Base-by-base conservation (phyloP, 1,140 invertebrate genomes). In the Brachionus koreanus region DNA sequence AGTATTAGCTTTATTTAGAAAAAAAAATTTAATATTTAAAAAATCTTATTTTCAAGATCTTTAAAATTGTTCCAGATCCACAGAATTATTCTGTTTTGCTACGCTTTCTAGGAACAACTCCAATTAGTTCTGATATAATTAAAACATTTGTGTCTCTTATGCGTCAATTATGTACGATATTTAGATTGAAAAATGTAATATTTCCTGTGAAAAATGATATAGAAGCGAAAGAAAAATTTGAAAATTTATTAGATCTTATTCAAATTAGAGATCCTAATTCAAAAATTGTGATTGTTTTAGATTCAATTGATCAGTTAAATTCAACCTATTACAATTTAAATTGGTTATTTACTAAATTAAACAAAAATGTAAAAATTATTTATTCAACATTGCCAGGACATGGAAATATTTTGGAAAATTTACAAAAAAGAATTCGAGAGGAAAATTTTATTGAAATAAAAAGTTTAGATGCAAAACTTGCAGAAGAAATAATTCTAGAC, bases 341-440 rank as follows among this genome's bases (percentile, higher is more conserved):
- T n/a, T 88, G 87, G 87, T 52, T 88, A 39, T 87, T 87, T 10
- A 82, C 83, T 5, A 76, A 83, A 23, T 77, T 87, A 29, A 85
- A 87, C 6, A n/a, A 33, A 3, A 86, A 88, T 83, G 86, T 87
- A 7, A 86, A 86, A 83, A 79, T 86, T 16, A 84, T 88, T 37
- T 83, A 86, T 25, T 85, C 87, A n/a, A 84, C 85, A 5, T 79
- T 84, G 23, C 83, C 85, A n/a, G 81, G 83, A 25, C 83, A 85
- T 23, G 16, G 19, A 19, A 42, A 65, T 42, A 65, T 69, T 0
- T 19, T 19, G 3, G n/a, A 25, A 16, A 39, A 9, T 19, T 49
- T 82, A 43, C 6, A 33, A 25, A 46, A 82, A 3, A 57, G 1
- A 57, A 16, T 57, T 25, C 9, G 19, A 57, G 1, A 42, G 7